A percentile compares a stretch with the other conserved stretches of the same genome.
Evolutionary conservation across 2,113 vertebrate species (phyloP).

Genomic region (Entomyzon cyanotis): DNA sequence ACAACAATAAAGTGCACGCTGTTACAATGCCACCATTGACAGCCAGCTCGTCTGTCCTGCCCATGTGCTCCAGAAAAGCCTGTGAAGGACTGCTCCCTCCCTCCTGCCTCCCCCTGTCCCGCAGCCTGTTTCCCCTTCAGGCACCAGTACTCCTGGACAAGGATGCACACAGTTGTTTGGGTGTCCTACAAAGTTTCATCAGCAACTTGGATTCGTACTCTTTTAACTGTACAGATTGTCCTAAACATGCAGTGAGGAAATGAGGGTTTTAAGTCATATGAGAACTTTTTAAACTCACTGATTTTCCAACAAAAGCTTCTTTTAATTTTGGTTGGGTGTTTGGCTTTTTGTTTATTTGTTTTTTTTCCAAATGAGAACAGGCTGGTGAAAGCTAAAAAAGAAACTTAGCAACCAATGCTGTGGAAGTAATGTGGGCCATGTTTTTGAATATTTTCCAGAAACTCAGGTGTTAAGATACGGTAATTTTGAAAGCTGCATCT

Average conservation of each 20-base stretch:
- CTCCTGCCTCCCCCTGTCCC: neutral
- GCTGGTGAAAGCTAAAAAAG: neutral
- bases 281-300: neutral
- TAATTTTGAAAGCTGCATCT: constrained; percentile 33
- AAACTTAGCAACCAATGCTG: constrained; percentile 11
- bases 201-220: neutral
- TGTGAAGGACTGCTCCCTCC: neutral
- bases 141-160: neutral
- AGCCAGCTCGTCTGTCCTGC: neutral
- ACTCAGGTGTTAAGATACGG: neutral
- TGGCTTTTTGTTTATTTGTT: neutral
- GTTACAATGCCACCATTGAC: neutral
- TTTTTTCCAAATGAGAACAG: neutral
- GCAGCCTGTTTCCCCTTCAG: neutral
- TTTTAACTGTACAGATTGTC: neutral
- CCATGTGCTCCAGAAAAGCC: neutral
- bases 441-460: constrained; percentile 55
- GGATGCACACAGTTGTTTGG: neutral
- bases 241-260: neutral
- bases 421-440: constrained; percentile 38
- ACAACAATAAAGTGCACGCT: constrained; percentile 28
- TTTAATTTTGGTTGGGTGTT: neutral
- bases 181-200: neutral
- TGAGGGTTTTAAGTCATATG: neutral
- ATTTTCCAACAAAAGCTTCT: neutral